Base-by-base conservation (phyloP, 2,797 vertebrate genomes). In the Enteromius fasciolatus region DNA sequence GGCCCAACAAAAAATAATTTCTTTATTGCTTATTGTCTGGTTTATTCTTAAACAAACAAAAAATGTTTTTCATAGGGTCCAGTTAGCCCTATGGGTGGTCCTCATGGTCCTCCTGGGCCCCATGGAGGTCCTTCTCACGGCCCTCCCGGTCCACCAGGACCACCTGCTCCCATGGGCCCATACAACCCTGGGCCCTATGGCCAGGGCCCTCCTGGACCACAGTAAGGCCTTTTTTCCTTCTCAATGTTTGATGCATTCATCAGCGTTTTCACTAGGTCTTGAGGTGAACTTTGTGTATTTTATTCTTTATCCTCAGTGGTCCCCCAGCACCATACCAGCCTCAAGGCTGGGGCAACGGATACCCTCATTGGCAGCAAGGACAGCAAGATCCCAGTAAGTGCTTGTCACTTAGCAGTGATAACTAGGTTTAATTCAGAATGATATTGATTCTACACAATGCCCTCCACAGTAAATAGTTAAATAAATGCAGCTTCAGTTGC, bases 261-360 rank as follows among this genome's bases (percentile, higher is more conserved):
- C 57, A n/a, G n/a, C 57, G 54, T 86, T 54, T 0, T 83, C 33
- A 41, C 12, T 83, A 57, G 78, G 80, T 78, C n/a, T 80, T 59
- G 17, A 15, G 11, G 8, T 39, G 1, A 52, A 78, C 28, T 28
- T 75, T 11, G 5, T 59, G 11, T 36, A 0, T 52, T 1, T 41
- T 66, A 54, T 44, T 28, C 8, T 57, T 41, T 44, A 10, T 86
- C 89, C 83, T 2, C 84, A 99, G 98, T 90, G 98, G 97, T 80
- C 98, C 98, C 88, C 98, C 97, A 82, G 97, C 97, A 11, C 98
- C 96, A 0, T 99, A 99, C 87, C 97, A 97, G 89, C 97, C 98
- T 83, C 98, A 99, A 85, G 98, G 98, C 59, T 99, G 98, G 98
- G 98, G 97, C 84, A 99, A 99, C 78, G 96, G 98, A 36, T 99